Percentiles rank a stretch among this genome's conserved stretches.
Evolutionary conservation across 2,888 invertebrate genomes (phyloP).

Genomic region (Drosophila birchii): DNA sequence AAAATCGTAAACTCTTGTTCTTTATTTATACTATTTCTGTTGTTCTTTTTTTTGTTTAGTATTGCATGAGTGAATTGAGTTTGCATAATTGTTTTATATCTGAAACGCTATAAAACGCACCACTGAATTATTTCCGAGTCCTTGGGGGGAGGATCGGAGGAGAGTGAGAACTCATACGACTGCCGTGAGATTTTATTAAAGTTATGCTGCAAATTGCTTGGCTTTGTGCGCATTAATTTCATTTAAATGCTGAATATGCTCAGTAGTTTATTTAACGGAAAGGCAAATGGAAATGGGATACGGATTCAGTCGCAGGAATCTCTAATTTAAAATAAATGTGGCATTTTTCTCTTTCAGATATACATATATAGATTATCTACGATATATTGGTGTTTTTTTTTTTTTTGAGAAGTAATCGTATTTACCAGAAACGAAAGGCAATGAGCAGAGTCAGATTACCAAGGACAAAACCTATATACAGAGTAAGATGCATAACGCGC

Average conservation of each 20-base stretch:
- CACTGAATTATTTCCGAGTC: conserved; percentile 66
- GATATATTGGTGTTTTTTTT: conserved; percentile 39
- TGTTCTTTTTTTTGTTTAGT: conserved; percentile 33
- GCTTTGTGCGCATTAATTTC: conserved; percentile 70
- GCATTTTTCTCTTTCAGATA: conserved; percentile 15
- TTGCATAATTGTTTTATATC: conserved; percentile 68
- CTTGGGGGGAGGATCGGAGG: not conserved
- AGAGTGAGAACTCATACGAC: conserved; percentile 14
- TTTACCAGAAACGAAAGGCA: conserved; percentile 26
- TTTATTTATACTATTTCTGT: conserved; percentile 58
- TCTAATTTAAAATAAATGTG: conserved; percentile 19
- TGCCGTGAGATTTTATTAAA: conserved; percentile 35
- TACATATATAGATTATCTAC: conserved; percentile 3
- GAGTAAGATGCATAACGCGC: not conserved
- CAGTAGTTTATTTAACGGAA: conserved; percentile 39
- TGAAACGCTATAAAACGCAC: conserved; percentile 73
- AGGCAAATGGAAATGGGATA: conserved; percentile 21
- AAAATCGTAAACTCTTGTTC: conserved; percentile 58
- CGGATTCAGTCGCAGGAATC: conserved; percentile 30
- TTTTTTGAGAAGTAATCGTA: conserved; percentile 25
- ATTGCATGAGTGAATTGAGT: conserved; percentile 51
- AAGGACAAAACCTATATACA: not conserved
- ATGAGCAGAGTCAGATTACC: conserved; percentile 7
- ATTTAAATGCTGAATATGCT: conserved; percentile 63
- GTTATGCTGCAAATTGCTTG: conserved; percentile 38